Percentiles rank a stretch among this genome's conserved stretches.
These are phyloP conservation scores for Raja brachyura DNA, from an alignment of 2,113 vertebrate species.

Conservation along the genomic window DNA sequence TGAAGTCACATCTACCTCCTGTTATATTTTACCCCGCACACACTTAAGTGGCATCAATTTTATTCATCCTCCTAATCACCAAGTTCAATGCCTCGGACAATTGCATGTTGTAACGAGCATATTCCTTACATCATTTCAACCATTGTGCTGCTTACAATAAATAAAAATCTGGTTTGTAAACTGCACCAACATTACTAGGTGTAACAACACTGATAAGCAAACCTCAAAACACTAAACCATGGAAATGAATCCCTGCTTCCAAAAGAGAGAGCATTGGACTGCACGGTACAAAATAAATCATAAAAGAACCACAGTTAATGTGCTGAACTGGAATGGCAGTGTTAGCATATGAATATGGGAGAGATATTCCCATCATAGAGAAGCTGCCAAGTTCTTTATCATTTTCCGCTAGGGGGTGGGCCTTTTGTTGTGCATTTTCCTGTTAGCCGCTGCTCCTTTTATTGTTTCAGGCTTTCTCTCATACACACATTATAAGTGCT, in stretches of 20 bases:
- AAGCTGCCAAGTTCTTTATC: conserved; percentile 34
- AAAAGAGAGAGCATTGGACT: background rate
- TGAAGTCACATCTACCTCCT: background rate
- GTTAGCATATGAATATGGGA: conserved; percentile 35
- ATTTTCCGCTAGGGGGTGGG: conserved; percentile 20
- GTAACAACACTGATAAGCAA: background rate
- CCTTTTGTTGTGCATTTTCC: background rate
- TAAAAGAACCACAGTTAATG: conserved; percentile 27
- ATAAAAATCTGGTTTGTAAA: background rate
- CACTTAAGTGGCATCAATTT: background rate
- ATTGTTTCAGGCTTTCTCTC: conserved; percentile 29
- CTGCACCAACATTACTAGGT: background rate
- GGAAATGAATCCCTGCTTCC: background rate
- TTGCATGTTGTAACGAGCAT: background rate
- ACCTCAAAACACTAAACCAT: background rate
- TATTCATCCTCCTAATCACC: background rate
- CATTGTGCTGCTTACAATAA: too few species aligned
- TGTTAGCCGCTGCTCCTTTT: background rate
- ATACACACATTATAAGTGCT: conserved; percentile 31
- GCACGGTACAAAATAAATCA: background rate
- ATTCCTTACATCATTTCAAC: background rate
- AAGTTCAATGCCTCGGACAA: background rate
- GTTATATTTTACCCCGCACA: background rate
- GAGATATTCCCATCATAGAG: conserved; percentile 28
- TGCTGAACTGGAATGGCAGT: background rate